These are phyloP conservation scores for Charadrius vociferus DNA, from an alignment of 2,113 vertebrate genomes.

Conservation along the genomic window DNA sequence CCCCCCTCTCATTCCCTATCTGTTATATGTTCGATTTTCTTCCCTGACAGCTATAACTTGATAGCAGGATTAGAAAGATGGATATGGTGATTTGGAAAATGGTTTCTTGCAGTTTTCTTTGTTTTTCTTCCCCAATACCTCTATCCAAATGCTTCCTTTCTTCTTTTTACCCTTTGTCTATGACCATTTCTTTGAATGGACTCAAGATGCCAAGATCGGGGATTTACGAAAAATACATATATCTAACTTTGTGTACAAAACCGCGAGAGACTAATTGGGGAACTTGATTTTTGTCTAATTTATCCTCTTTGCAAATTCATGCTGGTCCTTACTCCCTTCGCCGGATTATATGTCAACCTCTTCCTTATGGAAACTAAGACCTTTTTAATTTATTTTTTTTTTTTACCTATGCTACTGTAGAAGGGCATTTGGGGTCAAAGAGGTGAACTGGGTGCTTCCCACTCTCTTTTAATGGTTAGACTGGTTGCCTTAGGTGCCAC, in stretches of 20 bases:
- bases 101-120: conserved; percentile 47
- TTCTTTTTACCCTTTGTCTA: conserved; percentile 19
- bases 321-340: neutral
- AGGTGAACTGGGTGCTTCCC: neutral
- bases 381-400: neutral
- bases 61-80: neutral
- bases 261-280: neutral
- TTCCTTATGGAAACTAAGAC: neutral
- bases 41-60: neutral
- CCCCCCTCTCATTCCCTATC: neutral
- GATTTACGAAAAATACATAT: neutral
- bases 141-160: neutral
- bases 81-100: neutral
- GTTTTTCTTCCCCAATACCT: neutral
- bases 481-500: neutral
- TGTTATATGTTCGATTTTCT: neutral
- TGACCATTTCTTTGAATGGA: neutral
- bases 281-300: neutral
- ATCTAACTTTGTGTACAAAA: neutral
- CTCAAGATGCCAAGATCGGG: neutral
- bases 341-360: neutral
- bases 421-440: neutral
- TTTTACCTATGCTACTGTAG: neutral
- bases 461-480: neutral
- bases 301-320: neutral